These are phyloP conservation scores for Albula glossodonta DNA, from an alignment of 2,113 vertebrate species.

Conservation along the genomic window DNA sequence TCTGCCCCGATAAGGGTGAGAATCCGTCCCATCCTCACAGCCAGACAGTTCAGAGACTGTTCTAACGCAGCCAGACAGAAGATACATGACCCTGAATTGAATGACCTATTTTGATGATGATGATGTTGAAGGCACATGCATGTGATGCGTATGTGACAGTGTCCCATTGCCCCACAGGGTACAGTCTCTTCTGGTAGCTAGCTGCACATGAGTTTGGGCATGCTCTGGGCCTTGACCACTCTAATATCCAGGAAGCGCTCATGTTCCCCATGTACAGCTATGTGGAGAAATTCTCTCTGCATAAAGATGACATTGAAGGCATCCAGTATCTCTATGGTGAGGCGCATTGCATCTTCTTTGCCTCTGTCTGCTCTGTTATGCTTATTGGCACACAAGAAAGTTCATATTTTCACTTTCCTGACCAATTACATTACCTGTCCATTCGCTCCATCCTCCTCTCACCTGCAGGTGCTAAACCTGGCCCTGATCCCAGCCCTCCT, in stretches of 20 bases:
- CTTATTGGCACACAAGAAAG: not conserved
- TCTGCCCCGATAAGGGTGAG: slow-evolving; percentile 86
- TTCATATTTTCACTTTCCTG: too few species aligned
- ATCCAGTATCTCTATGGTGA: slow-evolving; percentile 94
- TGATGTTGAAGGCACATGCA: not conserved
- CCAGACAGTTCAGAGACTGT: too few species aligned
- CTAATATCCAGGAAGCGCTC: slow-evolving; percentile 82
- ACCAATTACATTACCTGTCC: too few species aligned
- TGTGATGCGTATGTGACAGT: not conserved
- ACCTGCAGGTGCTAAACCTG: too few species aligned
- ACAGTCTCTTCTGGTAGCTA: slow-evolving; percentile 96
- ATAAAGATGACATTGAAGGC: slow-evolving; percentile 83
- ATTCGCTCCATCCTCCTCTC: too few species aligned
- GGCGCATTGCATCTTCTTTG: slow-evolving; percentile 21
- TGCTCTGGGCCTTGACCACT: slow-evolving; percentile 89
- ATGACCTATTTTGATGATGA: too few species aligned
- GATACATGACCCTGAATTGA: too few species aligned
- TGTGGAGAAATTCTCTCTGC: slow-evolving; percentile 75
- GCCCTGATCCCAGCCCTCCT: too few species aligned
- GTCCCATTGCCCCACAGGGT: slow-evolving; percentile 69
- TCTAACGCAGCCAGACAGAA: too few species aligned
- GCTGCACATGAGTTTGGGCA: slow-evolving; percentile 97
- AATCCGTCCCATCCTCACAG: too few species aligned
- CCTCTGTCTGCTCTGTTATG: not conserved
- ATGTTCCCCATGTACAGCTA: slow-evolving; percentile 97